Evolutionary conservation across 2,888 invertebrate species (phyloP).

Genomic region (Muscina levida): DNA sequence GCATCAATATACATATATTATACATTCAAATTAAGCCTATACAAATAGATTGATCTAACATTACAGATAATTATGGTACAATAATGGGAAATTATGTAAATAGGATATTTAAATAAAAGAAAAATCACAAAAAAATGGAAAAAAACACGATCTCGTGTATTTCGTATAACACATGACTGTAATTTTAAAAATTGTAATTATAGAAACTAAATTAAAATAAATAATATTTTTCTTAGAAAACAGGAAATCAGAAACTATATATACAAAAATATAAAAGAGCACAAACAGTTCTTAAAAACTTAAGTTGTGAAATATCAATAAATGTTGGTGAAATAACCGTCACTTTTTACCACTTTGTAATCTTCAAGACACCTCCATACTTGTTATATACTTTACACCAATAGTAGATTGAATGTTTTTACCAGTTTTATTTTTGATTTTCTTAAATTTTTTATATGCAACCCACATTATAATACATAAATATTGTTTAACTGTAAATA

Average conservation of each 20-base stretch:
- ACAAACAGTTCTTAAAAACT: constrained; percentile 60
- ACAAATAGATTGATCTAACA: constrained; percentile 19
- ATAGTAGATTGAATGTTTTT: too few relatives aligned
- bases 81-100: constrained; percentile 21
- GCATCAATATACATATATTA: constrained; percentile 6
- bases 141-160: constrained; percentile 36
- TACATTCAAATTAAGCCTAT: constrained; percentile 34
- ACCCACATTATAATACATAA: too few relatives aligned
- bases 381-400: too few relatives aligned
- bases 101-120: constrained; percentile 23
- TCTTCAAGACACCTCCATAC: constrained; percentile 13
- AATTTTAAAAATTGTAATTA: constrained; percentile 11
- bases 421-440: too few relatives aligned
- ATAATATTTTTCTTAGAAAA: constrained; percentile 32
- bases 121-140: constrained; percentile 37
- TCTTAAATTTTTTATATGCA: too few relatives aligned
- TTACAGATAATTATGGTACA: constrained; percentile 11
- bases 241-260: not conserved
- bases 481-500: too few relatives aligned
- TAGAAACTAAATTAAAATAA: constrained; percentile 31
- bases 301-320: constrained; percentile 77
- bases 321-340: constrained; percentile 64
- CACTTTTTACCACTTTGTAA: constrained; percentile 24
- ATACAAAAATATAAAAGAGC: constrained; percentile 2
- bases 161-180: constrained; percentile 2